Conservation (phyloP, 2,113 vertebrate genomes). For the Neomonachus schauinslandi region DNA sequence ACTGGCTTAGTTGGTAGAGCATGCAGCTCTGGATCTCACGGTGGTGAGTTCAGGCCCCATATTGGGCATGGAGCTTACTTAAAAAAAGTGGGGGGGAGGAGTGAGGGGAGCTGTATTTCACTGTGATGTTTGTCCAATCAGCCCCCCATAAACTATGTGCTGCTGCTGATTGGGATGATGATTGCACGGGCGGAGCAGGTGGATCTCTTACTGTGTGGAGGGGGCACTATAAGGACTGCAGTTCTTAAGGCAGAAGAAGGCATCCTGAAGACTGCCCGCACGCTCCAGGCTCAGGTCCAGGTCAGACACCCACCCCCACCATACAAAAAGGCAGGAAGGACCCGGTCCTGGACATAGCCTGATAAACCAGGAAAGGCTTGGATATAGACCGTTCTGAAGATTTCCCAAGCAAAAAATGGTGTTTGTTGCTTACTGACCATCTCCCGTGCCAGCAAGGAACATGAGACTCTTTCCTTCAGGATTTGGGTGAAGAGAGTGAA, state of each 20-base stretch:
- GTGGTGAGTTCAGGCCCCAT: not conserved
- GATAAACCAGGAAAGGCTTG: not conserved
- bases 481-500: not conserved
- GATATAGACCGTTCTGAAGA: not conserved
- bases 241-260: constrained; percentile 86
- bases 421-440: not conserved
- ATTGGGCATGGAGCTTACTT: not conserved
- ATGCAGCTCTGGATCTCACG: not conserved
- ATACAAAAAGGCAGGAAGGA: not conserved
- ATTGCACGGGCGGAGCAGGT: constrained; percentile 86
- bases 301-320: constrained; percentile 73
- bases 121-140: not conserved
- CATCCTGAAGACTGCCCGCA: constrained; percentile 76
- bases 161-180: constrained; percentile 89
- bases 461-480: constrained; percentile 60
- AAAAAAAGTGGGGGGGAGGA: not conserved
- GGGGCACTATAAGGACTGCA: not conserved
- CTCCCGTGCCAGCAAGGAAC: not conserved
- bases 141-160: constrained; percentile 72
- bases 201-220: constrained; percentile 64
- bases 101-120: not conserved
- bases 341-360: not conserved
- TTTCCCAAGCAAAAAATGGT: not conserved
- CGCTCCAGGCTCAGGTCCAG: constrained; percentile 77
- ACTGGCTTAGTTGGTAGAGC: not conserved